These are phyloP conservation scores for Muschampia plurimacula DNA, from an alignment of 2,888 invertebrate genomes.

Conservation along the genomic window DNA sequence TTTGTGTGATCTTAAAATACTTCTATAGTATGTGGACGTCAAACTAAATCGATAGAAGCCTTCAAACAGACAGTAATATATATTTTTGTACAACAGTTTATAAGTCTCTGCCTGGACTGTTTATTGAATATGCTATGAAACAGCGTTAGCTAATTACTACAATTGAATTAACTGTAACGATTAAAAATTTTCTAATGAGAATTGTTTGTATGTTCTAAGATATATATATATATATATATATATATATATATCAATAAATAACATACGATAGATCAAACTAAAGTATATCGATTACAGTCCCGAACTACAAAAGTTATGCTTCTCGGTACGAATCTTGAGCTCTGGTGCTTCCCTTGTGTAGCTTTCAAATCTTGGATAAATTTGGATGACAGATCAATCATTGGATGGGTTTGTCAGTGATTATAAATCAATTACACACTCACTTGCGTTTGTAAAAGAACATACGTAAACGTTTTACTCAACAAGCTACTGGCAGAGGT, in stretches of 20 bases:
- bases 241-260: slow-evolving; percentile 20
- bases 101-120: slow-evolving; percentile 18
- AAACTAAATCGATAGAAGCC: slow-evolving; percentile 32
- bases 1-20: slow-evolving; percentile 32
- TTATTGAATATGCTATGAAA: slow-evolving; percentile 21
- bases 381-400: not conserved
- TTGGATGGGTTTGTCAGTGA: not conserved
- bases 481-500: slow-evolving; percentile 6
- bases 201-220: slow-evolving; percentile 29
- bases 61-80: slow-evolving; percentile 18
- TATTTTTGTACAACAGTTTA: slow-evolving; percentile 13
- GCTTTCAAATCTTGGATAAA: not conserved
- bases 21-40: slow-evolving; percentile 34
- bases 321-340: slow-evolving; percentile 36
- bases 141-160: slow-evolving; percentile 30
- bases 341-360: slow-evolving; percentile 1
- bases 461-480: not conserved
- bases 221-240: slow-evolving; percentile 11
- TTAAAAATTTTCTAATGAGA: slow-evolving; percentile 20
- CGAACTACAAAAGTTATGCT: slow-evolving; percentile 38
- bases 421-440: not conserved
- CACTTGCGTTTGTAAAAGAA: slow-evolving; percentile 7
- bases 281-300: slow-evolving; percentile 39
- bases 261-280: slow-evolving; percentile 30
- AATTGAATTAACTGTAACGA: slow-evolving; percentile 23